Evolutionary conservation across 2,113 vertebrate species (phyloP).

Genomic region (Labeo catla): DNA sequence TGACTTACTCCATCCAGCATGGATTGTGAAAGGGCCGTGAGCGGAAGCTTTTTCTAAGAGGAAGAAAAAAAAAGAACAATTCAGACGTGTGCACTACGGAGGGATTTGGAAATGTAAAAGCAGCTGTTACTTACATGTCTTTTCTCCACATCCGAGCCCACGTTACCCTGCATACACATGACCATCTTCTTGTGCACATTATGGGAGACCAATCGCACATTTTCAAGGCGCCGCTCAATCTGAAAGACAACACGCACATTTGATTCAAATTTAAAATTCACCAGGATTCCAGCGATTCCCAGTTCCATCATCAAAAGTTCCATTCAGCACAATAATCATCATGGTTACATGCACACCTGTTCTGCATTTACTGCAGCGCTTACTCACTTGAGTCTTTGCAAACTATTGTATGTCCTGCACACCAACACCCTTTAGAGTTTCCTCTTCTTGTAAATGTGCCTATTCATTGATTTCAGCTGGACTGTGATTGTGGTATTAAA

Average conservation of each 20-base stretch:
- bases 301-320: background rate
- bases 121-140: conserved; percentile 79
- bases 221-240: conserved; percentile 89
- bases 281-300: background rate
- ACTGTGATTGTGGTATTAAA: background rate
- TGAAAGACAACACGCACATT: conserved; percentile 51
- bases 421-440: conserved; percentile 1
- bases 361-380: background rate
- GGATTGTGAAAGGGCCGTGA: conserved; percentile 86
- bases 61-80: background rate
- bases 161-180: conserved; percentile 88
- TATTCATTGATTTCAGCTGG: background rate
- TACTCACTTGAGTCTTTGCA: background rate
- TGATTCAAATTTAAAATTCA: background rate
- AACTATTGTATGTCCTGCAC: background rate
- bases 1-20: conserved; percentile 87
- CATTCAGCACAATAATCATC: background rate
- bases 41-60: conserved; percentile 89
- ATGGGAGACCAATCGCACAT: conserved; percentile 87
- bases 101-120: background rate
- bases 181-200: conserved; percentile 87
- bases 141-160: conserved; percentile 87
- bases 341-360: background rate
- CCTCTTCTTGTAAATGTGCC: background rate
- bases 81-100: background rate